Conservation (phyloP, 2,888 invertebrate species). For the Melinaea menophilus region DNA sequence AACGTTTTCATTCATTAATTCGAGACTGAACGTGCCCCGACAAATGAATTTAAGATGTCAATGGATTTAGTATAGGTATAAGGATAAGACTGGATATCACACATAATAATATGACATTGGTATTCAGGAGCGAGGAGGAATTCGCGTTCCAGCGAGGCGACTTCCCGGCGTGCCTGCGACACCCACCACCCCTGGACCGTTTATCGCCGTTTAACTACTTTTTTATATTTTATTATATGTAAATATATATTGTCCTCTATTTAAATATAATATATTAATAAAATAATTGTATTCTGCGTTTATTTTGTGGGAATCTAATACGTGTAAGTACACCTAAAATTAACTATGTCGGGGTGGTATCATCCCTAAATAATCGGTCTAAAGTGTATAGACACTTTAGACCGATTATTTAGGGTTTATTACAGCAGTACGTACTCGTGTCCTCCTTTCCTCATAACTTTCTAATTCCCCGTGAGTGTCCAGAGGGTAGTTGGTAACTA, state of each 20-base stretch:
- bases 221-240: conserved; percentile 1
- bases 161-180: conserved; percentile 53
- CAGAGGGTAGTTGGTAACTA: too few species aligned
- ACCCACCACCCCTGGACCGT: conserved; percentile 37
- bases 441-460: too few species aligned
- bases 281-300: too few species aligned
- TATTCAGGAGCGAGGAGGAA: conserved; percentile 69
- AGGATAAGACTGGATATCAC: conserved; percentile 66
- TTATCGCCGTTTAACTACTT: conserved; percentile 17
- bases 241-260: neutral
- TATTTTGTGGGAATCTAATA: too few species aligned
- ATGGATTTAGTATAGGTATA: conserved; percentile 51
- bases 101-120: conserved; percentile 75
- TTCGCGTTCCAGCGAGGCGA: conserved; percentile 65
- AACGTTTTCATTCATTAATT: conserved; percentile 42
- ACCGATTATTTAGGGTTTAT: too few species aligned
- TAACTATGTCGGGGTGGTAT: too few species aligned
- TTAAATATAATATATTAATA: too few species aligned
- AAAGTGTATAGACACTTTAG: too few species aligned
- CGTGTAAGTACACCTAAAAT: too few species aligned
- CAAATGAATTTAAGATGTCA: conserved; percentile 56
- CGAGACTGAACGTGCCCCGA: conserved; percentile 54
- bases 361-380: too few species aligned
- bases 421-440: too few species aligned
- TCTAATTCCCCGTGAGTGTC: too few species aligned